Percentiles rank a stretch among this genome's conserved stretches.
Conservation (phyloP, 1,140 invertebrate genomes). For the Drosophila navojoa region DNA sequence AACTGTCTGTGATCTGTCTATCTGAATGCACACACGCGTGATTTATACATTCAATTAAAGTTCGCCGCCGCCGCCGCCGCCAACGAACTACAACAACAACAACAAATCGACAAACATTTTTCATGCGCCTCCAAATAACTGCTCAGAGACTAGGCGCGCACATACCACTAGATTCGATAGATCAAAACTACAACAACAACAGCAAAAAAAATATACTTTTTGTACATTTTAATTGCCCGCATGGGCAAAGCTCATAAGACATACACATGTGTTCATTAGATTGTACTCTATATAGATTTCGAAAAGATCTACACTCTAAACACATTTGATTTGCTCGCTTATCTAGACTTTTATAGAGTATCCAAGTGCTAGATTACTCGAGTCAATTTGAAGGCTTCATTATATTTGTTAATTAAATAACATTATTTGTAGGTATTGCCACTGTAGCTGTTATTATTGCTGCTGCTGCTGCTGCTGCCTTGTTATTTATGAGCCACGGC, state of each 20-base stretch:
- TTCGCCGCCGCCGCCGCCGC: conserved; percentile 39
- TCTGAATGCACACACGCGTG: conserved; percentile 71
- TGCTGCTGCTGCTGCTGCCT: conserved; percentile 27
- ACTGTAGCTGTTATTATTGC: conserved; percentile 29
- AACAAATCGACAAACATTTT: conserved; percentile 38
- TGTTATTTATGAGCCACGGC: conserved; percentile 70
- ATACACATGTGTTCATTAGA: background rate
- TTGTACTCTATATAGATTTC: background rate
- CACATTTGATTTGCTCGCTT: no score
- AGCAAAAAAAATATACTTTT: conserved; percentile 1
- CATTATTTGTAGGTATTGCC: conserved; percentile 36
- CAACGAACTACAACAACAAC: conserved; percentile 11
- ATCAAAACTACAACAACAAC: background rate
- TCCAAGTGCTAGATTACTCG: background rate
- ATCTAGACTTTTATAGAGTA: conserved; percentile 3
- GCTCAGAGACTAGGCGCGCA: conserved; percentile 15
- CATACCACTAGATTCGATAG: conserved; percentile 26
- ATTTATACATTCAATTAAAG: conserved; percentile 78
- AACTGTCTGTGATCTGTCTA: conserved; percentile 59
- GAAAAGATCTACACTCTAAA: no score
- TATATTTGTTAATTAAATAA: conserved; percentile 42
- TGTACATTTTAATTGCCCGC: conserved; percentile 32
- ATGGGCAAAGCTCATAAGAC: background rate
- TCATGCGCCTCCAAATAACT: conserved; percentile 31
- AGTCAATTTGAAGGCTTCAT: no score